These are phyloP conservation scores for Fragum whitleyi DNA, from an alignment of 2,888 invertebrate genomes.

Conservation along the genomic window DNA sequence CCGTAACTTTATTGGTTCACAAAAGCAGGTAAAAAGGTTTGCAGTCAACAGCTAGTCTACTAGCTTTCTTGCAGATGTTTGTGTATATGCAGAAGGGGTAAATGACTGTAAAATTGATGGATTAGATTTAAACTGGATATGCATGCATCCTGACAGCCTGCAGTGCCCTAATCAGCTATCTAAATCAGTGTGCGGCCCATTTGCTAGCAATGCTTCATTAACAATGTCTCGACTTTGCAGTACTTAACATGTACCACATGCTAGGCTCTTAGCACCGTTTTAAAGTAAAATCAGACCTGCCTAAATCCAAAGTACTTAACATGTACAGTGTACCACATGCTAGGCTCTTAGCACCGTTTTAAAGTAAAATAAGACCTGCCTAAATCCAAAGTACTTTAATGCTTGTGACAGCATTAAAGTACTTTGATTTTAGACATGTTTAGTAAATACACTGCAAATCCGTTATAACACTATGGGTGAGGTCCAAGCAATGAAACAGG, in stretches of 20 bases:
- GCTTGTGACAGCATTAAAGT: too few species aligned
- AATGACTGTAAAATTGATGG: conserved; percentile 1
- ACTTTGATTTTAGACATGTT: too few species aligned
- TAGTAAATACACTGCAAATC: too few species aligned
- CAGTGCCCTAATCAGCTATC: conserved; percentile 16
- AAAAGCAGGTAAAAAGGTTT: too few species aligned
- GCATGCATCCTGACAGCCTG: neutral
- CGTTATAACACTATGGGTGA: too few species aligned
- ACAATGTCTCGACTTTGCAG: conserved; percentile 19
- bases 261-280: conserved; percentile 1
- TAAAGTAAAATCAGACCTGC: neutral
- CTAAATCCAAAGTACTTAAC: too few species aligned
- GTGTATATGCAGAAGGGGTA: neutral
- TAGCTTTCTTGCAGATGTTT: neutral
- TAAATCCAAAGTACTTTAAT: too few species aligned
- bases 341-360: neutral
- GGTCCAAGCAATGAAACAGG: too few species aligned
- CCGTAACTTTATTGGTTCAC: too few species aligned
- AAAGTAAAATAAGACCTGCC: neutral
- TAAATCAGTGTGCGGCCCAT: conserved; percentile 24
- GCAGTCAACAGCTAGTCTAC: too few species aligned
- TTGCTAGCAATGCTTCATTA: conserved; percentile 37
- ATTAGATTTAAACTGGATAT: conserved; percentile 1
- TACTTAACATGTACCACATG: conserved; percentile 10
- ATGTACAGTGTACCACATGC: conserved; percentile 26